Evolutionary conservation across 1,140 invertebrate species (phyloP), one percentile per base, ranked within the genome.

Genomic region (Cataglyphis hispanica): DNA sequence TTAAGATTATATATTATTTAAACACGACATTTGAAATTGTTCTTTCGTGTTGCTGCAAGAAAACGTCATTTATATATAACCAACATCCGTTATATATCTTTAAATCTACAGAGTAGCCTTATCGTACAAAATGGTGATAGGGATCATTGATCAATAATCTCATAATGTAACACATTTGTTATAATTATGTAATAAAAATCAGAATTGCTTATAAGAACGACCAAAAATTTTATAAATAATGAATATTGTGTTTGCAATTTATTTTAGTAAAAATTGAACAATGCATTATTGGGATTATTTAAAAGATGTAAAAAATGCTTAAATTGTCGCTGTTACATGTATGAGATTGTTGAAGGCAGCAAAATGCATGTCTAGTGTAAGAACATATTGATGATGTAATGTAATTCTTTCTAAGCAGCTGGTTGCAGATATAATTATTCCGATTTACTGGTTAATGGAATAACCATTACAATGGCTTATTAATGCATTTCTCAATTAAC

Each of bases 71-170:
- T 81, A 50, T 50, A 50, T 50, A 50, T 50, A 81, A 81, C 31
- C 37, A 34, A 81, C 78, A 72, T 81, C 66, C 22, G 78, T 81
- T 81, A 43, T 19, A 60, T 72, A 81, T 37, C 2, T 88, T 88
- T 72, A 46, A 74, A 70, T 72, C 58, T 60, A 84, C 46, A 90
- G 66, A 89, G 81, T 90, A 88, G 75, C 87, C 74, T 90, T 90
- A 80, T 90, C 85, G 88, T 90, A 90, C 89, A 90, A 90, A 90
- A 90, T 90, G 89, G 89, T 90, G 89, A 90, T 90, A 90, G 89
- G 89, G 89, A 90, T 90, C 89, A 90, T 90, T 90, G 76, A 90
- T 43, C 86, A 90, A 90, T 86, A 90, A 90, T 90, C 87, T 90
- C 89, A 90, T 90, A 88, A 88, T 90, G 88, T 90, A 90, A 88